Evolutionary conservation across 1,140 invertebrate species (phyloP).

Genomic region (Megathymus violae): DNA sequence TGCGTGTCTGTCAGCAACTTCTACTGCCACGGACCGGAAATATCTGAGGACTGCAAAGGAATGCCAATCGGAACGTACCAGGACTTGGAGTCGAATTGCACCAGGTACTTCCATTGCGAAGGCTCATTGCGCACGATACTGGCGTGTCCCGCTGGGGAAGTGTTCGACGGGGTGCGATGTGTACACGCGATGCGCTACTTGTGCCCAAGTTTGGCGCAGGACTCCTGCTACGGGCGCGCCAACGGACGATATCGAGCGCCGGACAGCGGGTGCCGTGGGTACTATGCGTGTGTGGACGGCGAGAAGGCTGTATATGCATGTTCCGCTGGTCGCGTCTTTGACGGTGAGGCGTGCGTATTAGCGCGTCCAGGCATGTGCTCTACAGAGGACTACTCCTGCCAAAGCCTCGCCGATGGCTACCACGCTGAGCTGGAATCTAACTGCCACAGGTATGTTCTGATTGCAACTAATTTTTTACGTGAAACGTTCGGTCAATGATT

Average conservation of each 20-base stretch:
- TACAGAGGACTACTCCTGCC: conserved; percentile 76
- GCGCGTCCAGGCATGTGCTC: conserved; percentile 76
- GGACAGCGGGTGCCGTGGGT: conserved; percentile 84
- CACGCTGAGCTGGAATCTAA: conserved; percentile 81
- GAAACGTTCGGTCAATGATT: too few relatives aligned
- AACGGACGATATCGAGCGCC: conserved; percentile 85
- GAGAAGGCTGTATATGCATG: conserved; percentile 84
- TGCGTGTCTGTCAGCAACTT: too few relatives aligned
- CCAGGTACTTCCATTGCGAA: too few relatives aligned
- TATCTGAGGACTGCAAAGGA: too few relatives aligned
- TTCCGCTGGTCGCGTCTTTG: conserved; percentile 78
- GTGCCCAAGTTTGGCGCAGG: conserved; percentile 78
- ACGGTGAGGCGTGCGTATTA: conserved; percentile 83
- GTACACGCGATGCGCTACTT: conserved; percentile 59
- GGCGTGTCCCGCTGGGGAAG: conserved; percentile 68
- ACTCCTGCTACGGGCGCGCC: conserved; percentile 78
- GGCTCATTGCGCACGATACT: too few relatives aligned
- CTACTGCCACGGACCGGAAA: too few relatives aligned
- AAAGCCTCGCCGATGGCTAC: conserved; percentile 83
- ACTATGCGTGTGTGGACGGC: conserved; percentile 84
- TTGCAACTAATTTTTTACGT: too few relatives aligned
- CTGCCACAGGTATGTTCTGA: conserved; percentile 82
- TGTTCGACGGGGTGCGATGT: conserved; percentile 83
- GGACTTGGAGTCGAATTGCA: too few relatives aligned
- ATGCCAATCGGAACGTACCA: too few relatives aligned